These are phyloP conservation scores for Anoplolepis gracilipes DNA, from an alignment of 1,140 invertebrate genomes.

Conservation along the genomic window DNA sequence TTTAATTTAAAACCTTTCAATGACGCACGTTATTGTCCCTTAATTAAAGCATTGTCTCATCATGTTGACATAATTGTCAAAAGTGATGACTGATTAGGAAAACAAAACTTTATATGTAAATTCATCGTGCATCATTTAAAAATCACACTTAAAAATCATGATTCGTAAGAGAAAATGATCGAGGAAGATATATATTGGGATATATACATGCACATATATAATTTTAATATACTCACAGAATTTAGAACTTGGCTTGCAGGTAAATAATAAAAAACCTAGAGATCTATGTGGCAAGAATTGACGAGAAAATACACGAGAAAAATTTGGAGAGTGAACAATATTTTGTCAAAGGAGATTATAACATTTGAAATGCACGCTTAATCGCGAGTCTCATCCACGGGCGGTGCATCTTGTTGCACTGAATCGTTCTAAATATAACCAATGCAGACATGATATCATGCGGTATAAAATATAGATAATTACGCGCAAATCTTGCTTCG, in stretches of 20 bases:
- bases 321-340: conserved; percentile 19
- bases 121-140: background rate
- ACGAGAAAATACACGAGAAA: background rate
- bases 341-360: conserved; percentile 30
- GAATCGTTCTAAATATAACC: conserved; percentile 51
- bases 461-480: conserved; percentile 9
- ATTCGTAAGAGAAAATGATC: background rate
- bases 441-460: conserved; percentile 11
- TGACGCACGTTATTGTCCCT: background rate
- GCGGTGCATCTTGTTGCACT: conserved; percentile 21
- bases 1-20: background rate
- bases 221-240: background rate
- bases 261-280: background rate
- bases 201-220: background rate
- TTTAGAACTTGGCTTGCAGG: background rate
- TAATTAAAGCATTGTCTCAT: background rate
- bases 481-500: background rate
- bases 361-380: conserved; percentile 38
- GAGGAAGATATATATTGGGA: background rate
- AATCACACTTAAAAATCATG: background rate
- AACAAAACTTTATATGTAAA: background rate
- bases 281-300: background rate
- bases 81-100: background rate
- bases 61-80: background rate
- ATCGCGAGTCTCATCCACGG: conserved; percentile 9